Percentiles rank a stretch among this genome's conserved stretches.
These are phyloP conservation scores for Dendrocopos noguchii DNA, from an alignment of 2,113 vertebrate genomes.

Conservation along the genomic window DNA sequence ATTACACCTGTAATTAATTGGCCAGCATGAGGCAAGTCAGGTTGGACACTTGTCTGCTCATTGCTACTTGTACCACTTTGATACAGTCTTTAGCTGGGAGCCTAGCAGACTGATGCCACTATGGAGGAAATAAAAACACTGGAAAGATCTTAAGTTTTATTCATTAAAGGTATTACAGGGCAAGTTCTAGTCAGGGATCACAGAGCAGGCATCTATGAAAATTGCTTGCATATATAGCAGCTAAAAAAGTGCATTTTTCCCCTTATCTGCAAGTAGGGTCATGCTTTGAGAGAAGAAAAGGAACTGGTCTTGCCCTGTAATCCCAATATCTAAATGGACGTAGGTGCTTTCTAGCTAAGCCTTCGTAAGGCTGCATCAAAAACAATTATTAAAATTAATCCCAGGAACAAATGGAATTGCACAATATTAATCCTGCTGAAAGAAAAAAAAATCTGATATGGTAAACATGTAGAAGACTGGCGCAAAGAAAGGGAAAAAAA, in stretches of 20 bases:
- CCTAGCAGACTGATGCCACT: background rate
- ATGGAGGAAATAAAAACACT: background rate
- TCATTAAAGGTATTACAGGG: background rate
- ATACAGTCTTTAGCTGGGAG: background rate
- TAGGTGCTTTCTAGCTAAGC: background rate
- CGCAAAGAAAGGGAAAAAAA: background rate
- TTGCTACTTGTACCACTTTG: background rate
- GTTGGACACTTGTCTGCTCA: background rate
- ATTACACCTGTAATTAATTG: background rate
- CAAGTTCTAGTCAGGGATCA: background rate
- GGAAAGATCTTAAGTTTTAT: background rate
- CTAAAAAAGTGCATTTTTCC: background rate
- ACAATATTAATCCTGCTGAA: slow-evolving; percentile 5
- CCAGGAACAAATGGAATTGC: slow-evolving; percentile 22
- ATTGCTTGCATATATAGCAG: too few relatives aligned
- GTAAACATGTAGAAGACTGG: background rate
- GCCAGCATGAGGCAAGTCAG: background rate
- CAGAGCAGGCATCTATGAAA: background rate
- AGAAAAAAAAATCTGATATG: background rate
- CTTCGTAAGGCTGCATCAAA: slow-evolving; percentile 9
- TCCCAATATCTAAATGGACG: background rate
- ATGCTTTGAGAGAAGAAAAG: slow-evolving; percentile 29
- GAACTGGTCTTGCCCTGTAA: background rate
- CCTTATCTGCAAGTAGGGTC: background rate
- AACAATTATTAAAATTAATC: slow-evolving; percentile 56